Conservation (phyloP, 23 tunicate genomes). For the Halocynthia roretzi region DNA sequence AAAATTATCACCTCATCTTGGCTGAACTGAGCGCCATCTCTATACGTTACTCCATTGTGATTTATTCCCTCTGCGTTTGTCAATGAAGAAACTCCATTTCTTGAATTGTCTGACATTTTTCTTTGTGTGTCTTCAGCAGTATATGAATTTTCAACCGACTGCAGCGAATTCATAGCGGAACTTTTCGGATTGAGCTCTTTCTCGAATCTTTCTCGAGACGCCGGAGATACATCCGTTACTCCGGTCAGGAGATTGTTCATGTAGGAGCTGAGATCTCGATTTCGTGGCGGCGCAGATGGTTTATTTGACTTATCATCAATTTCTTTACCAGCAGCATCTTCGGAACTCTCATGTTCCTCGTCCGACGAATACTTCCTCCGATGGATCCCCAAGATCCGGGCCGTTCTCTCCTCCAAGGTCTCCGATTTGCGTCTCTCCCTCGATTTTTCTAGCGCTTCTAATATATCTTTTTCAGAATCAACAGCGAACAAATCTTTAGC, state of each 20-base stretch:
- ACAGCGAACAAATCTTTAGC: background rate
- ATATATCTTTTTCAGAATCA: conserved; percentile 16
- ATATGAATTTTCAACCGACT: too few relatives aligned
- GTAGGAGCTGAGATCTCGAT: conserved; percentile 10
- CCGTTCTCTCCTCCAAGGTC: conserved; percentile 85
- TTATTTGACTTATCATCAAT: too few relatives aligned
- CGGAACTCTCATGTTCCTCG: background rate
- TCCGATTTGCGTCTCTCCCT: conserved; percentile 12
- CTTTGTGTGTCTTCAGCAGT: too few relatives aligned
- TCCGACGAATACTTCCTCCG: conserved; percentile 3
- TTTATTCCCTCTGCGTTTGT: too few relatives aligned
- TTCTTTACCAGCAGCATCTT: too few relatives aligned
- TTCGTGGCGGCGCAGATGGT: background rate
- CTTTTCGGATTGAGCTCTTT: too few relatives aligned
- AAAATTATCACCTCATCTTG: too few relatives aligned
- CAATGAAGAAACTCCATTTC: too few relatives aligned
- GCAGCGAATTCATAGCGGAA: too few relatives aligned
- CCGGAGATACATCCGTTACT: conserved; percentile 12
- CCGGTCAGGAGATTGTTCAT: conserved; percentile 26
- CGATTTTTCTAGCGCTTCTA: conserved; percentile 6
- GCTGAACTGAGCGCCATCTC: too few relatives aligned
- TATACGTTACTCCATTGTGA: too few relatives aligned
- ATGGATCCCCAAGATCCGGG: conserved; percentile 63
- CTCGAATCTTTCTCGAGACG: background rate
- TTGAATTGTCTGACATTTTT: too few relatives aligned